Percentiles rank a stretch among this genome's conserved stretches.
phyloP scores from a whole-genome alignment of 2,113 vertebrate species.

The Eurystomus gularis region DNA sequence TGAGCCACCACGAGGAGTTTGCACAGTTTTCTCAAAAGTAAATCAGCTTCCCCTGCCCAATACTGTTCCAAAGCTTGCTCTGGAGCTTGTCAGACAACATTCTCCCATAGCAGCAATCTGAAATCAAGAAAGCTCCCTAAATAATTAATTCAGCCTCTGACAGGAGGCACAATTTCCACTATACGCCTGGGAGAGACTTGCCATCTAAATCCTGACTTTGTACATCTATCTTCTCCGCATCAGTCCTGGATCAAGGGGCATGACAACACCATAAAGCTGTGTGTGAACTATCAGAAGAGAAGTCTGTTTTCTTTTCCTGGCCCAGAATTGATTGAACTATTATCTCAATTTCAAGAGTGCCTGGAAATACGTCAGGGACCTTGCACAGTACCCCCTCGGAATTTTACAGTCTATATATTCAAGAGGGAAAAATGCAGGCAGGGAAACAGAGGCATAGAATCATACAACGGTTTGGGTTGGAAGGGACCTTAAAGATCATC shows the following conservation, averaged over 20 bases:
- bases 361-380: background rate
- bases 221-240: background rate
- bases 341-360: background rate
- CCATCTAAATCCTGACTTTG: background rate
- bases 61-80: background rate
- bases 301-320: background rate
- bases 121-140: fast-evolving
- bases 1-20: too few species aligned
- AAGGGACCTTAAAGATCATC: too few species aligned
- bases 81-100: background rate
- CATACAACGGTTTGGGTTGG: too few species aligned
- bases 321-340: background rate
- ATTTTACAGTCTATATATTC: background rate
- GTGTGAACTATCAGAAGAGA: background rate
- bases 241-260: background rate
- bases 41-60: background rate
- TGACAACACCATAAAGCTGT: background rate
- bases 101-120: background rate
- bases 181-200: background rate
- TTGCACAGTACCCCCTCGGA: background rate
- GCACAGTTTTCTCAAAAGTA: background rate
- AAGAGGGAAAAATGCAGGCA: background rate
- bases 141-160: background rate
- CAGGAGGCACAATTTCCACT: background rate
- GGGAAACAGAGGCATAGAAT: background rate